A percentile compares a stretch with the other conserved stretches of the same genome.
Conservation (phyloP, 1,140 invertebrate species). For the Episyrphus balteatus region DNA sequence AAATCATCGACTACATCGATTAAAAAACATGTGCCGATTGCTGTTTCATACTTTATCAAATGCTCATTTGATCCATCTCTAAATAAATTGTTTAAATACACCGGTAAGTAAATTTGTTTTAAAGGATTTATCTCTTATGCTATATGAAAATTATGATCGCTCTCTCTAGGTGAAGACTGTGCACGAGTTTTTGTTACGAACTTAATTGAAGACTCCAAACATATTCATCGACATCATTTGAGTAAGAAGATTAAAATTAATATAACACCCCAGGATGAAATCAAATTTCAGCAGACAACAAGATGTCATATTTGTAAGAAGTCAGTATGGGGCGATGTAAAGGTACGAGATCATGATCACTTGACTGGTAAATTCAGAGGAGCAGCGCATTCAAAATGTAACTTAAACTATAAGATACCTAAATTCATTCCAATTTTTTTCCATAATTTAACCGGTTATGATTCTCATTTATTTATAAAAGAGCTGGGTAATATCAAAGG, state of each 20-base stretch:
- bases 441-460: conserved; percentile 32
- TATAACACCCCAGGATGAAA: not conserved
- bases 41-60: conserved; percentile 6
- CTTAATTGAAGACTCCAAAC: not conserved
- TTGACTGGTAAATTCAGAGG: conserved; percentile 18
- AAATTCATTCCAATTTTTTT: conserved; percentile 27
- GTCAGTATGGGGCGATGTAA: too few species aligned
- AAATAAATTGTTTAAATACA: conserved; percentile 4
- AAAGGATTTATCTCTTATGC: not conserved
- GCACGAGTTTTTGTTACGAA: not conserved
- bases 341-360: conserved; percentile 8
- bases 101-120: conserved; percentile 1
- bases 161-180: not conserved
- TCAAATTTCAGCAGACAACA: not conserved
- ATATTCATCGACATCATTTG: not conserved
- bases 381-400: conserved; percentile 19
- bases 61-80: conserved; percentile 6
- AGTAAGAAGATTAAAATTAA: not conserved
- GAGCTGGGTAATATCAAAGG: too few species aligned
- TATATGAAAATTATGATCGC: not conserved
- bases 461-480: conserved; percentile 33
- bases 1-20: conserved; percentile 1
- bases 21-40: conserved; percentile 5
- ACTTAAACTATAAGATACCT: conserved; percentile 18
- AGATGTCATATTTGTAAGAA: too few species aligned